Evolutionary conservation across 2,797 vertebrate species (phyloP), one percentile per base, ranked within the genome.

Genomic region (Pseudochaenichthys georgianus): DNA sequence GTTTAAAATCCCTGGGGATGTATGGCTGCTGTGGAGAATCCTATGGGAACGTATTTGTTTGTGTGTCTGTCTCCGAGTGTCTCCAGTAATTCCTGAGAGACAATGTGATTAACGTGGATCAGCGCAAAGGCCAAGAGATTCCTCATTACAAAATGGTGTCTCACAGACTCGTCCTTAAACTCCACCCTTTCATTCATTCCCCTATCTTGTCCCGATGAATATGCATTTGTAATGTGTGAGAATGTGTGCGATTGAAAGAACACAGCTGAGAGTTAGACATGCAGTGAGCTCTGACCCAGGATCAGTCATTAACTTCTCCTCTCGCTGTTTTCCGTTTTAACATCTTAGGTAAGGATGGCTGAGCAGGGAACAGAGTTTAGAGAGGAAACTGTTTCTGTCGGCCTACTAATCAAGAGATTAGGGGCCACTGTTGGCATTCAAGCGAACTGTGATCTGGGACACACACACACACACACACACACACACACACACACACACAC

Each of bases 341-440:
- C 74, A 77, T 84, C 80, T 92, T 83, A 87, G 80, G 80, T 83
- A 82, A 80, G 86, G 81, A 85, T 84, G 86, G 86, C 85, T 91
- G 84, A 85, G 75, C 81, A 82, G 67, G 83, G 84, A 87, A 42
- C 84, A 75, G 80, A 86, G 77, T 91, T 92, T 82, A 85, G 75
- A 84, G 77, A 87, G 78, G 85, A 90, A 92, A 83, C 85, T 81
- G 84, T 80, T 85, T 91, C 89, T 89, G 91, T 90, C 90, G 82
- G 92, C 91, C 92, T 93, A 91, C 92, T 94, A 94, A 94, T 95
- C 90, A 94, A 93, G 89, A 92, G 93, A 95, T 95, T 94, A 95
- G 81, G 89, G 93, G 88, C 87, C 92, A 92, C 81, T 80, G 64
- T 77, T 90, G 91, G 87, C 86, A 90, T 90, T 91, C 80, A 80